Evolutionary conservation across 2,113 vertebrate genomes (phyloP).

Genomic region (Pteruthius melanotis): DNA sequence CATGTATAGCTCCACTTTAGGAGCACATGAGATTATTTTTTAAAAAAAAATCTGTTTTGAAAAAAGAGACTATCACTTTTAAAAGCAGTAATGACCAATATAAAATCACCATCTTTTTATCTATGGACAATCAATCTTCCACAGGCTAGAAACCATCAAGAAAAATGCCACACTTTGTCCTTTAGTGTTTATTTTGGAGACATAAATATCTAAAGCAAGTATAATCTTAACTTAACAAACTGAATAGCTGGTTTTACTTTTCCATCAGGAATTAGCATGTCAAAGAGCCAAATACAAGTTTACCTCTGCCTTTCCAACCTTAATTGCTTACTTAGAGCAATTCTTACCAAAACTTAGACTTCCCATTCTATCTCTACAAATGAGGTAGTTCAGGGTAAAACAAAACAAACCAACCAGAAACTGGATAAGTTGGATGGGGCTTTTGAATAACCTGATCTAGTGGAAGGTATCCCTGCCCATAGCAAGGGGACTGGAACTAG

Average conservation of each 20-base stretch:
- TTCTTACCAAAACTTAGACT: not conserved
- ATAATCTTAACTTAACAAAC: not conserved
- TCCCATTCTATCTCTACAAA: not conserved
- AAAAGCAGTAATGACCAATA: not conserved
- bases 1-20: not conserved
- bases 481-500: not conserved
- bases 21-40: not conserved
- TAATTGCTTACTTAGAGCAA: not conserved
- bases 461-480: not conserved
- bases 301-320: not conserved
- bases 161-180: not conserved
- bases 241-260: not conserved
- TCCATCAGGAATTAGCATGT: not conserved
- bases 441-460: not conserved
- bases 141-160: not conserved
- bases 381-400: slow-evolving; percentile 44
- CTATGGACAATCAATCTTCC: not conserved
- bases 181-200: not conserved
- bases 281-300: not conserved
- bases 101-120: not conserved
- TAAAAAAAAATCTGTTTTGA: not conserved
- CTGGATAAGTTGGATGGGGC: not conserved
- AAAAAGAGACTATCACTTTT: not conserved
- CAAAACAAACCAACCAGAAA: not conserved
- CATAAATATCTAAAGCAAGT: not conserved